Percentiles rank a stretch among this genome's conserved stretches.
Conservation (phyloP, 1,140 invertebrate species). For the Melipona quadrifasciata region DNA sequence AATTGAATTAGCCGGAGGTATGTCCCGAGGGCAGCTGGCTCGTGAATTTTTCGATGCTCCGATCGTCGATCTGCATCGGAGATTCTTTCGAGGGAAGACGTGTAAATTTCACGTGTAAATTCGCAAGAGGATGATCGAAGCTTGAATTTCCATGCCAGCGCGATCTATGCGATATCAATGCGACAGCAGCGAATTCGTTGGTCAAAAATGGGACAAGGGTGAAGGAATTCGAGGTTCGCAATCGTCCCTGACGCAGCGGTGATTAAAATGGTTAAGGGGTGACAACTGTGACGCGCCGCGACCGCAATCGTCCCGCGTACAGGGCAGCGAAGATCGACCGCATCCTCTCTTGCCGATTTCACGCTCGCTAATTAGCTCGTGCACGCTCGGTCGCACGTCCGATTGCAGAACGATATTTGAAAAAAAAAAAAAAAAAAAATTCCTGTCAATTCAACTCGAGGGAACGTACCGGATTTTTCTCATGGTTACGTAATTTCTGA, state of each 20-base stretch:
- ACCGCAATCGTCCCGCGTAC: slow-evolving; percentile 53
- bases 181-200: not conserved
- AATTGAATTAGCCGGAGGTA: slow-evolving; percentile 32
- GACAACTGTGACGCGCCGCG: slow-evolving; percentile 66
- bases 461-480: not conserved
- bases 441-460: not conserved
- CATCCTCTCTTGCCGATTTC: slow-evolving; percentile 62
- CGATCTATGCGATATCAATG: not conserved
- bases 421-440: slow-evolving; percentile 21
- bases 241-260: slow-evolving; percentile 40
- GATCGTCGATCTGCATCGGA: too few relatives aligned
- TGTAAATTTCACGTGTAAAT: too few relatives aligned
- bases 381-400: slow-evolving; percentile 38
- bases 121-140: too few relatives aligned
- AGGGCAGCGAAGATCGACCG: slow-evolving; percentile 57
- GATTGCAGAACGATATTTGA: slow-evolving; percentile 52
- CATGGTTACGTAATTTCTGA: not conserved
- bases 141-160: too few relatives aligned
- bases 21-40: not conserved
- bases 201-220: not conserved
- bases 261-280: slow-evolving; percentile 66
- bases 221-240: not conserved
- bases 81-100: too few relatives aligned
- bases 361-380: slow-evolving; percentile 68
- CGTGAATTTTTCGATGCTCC: not conserved